phyloP scores from a whole-genome alignment of 2,113 vertebrate species.

The Dipodomys merriami region DNA sequence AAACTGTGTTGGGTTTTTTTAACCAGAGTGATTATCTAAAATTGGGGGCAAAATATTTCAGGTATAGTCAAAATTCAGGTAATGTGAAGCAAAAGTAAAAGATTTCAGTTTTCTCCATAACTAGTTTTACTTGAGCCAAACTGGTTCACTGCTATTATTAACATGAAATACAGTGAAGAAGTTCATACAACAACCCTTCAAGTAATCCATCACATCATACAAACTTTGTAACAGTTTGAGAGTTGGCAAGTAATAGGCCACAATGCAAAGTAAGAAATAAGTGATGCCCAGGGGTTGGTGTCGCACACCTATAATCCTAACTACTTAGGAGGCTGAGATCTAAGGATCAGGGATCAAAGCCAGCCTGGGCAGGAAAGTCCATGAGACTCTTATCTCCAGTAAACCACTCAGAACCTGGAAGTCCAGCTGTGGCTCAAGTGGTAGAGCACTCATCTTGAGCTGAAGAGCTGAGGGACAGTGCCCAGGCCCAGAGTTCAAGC shows the following conservation, averaged over 20 bases:
- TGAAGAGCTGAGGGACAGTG: too few species aligned
- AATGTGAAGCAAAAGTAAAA: conserved; percentile 21
- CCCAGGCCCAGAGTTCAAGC: too few species aligned
- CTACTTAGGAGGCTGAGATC: too few species aligned
- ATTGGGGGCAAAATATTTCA: background rate
- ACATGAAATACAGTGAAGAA: background rate
- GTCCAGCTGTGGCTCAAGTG: too few species aligned
- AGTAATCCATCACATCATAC: background rate
- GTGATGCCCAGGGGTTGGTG: too few species aligned
- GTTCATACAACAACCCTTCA: background rate
- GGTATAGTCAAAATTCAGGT: background rate
- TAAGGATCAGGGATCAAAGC: too few species aligned
- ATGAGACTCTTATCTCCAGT: too few species aligned
- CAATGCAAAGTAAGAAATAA: background rate
- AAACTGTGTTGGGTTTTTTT: background rate
- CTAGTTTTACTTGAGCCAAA: conserved; percentile 17
- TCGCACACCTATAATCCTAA: too few species aligned
- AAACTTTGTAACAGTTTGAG: background rate
- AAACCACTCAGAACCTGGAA: too few species aligned
- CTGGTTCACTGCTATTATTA: background rate
- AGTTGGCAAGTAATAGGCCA: background rate
- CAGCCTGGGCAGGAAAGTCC: too few species aligned
- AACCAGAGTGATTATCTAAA: background rate
- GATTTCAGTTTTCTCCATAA: background rate
- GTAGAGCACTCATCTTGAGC: too few species aligned